Evolutionary conservation across 2,888 invertebrate genomes (phyloP).

Genomic region (Drosophila melanosoma): DNA sequence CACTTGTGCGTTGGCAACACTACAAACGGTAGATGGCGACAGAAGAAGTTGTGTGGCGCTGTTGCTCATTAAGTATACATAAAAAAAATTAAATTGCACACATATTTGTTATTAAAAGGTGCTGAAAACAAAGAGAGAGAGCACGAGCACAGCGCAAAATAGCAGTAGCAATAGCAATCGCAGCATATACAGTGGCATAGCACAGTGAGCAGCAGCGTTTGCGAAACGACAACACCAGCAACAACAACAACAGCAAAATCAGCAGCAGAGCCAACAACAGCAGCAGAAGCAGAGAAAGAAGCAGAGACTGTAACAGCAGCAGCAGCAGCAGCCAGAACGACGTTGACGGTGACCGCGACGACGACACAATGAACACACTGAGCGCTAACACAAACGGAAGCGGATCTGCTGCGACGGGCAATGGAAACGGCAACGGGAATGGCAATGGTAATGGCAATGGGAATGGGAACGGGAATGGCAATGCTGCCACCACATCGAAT

Average conservation of each 20-base stretch:
- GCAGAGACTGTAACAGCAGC: conserved; percentile 27
- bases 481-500: conserved; percentile 43
- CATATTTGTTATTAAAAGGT: conserved; percentile 65
- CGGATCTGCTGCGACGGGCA: conserved; percentile 58
- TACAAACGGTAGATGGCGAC: conserved; percentile 61
- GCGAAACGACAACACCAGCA: conserved; percentile 30
- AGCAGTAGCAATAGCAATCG: conserved; percentile 26
- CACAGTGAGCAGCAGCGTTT: conserved; percentile 39
- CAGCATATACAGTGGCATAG: conserved; percentile 40
- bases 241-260: background rate
- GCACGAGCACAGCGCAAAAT: conserved; percentile 21
- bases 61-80: conserved; percentile 75
- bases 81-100: conserved; percentile 75
- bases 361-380: conserved; percentile 65
- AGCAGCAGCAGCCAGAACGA: conserved; percentile 49
- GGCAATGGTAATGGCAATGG: conserved; percentile 45
- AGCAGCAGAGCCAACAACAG: conserved; percentile 13
- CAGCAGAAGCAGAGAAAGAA: conserved; percentile 36
- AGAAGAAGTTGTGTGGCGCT: conserved; percentile 59
- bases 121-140: conserved; percentile 52
- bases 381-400: conserved; percentile 66
- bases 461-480: conserved; percentile 39
- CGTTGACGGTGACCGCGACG: conserved; percentile 61
- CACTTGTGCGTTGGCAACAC: conserved; percentile 42
- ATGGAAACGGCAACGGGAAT: conserved; percentile 53